Evolutionary conservation across 2,888 invertebrate species (phyloP).

Genomic region (Rotaria macrura): DNA sequence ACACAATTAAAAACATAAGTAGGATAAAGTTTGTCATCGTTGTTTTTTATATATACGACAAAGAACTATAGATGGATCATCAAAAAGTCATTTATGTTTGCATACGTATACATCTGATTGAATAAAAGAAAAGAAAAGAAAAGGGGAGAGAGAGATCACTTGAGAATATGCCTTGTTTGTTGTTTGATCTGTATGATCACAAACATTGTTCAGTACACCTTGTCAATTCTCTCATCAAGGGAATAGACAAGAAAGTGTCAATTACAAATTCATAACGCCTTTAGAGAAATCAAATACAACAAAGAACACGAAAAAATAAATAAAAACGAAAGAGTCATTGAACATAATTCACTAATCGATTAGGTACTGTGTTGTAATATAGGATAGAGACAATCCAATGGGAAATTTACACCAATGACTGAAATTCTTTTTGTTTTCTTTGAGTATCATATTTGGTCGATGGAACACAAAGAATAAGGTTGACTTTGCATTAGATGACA

Average conservation of each 20-base stretch:
- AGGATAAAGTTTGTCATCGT: not conserved
- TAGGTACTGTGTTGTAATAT: not conserved
- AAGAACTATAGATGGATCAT: not conserved
- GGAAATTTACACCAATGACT: not conserved
- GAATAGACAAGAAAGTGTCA: constrained; percentile 7
- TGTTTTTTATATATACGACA: not conserved
- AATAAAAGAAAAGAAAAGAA: not conserved
- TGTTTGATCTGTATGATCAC: constrained; percentile 7
- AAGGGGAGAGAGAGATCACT: not conserved
- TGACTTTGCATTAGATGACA: not conserved
- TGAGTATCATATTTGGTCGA: not conserved
- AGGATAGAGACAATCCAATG: not conserved
- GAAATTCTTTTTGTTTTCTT: not conserved
- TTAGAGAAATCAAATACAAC: constrained; percentile 1
- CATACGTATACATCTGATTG: not conserved
- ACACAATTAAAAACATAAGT: not conserved
- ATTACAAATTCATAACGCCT: constrained; percentile 12
- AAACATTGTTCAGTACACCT: not conserved
- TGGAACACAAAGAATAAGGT: not conserved
- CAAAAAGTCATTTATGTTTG: not conserved
- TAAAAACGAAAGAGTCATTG: not conserved
- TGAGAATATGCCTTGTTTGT: not conserved
- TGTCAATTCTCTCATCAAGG: not conserved
- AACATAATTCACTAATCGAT: not conserved
- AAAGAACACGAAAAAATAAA: not conserved